Evolutionary conservation across 2,888 invertebrate genomes (phyloP).

Genomic region (Ptychoptera albimana): DNA sequence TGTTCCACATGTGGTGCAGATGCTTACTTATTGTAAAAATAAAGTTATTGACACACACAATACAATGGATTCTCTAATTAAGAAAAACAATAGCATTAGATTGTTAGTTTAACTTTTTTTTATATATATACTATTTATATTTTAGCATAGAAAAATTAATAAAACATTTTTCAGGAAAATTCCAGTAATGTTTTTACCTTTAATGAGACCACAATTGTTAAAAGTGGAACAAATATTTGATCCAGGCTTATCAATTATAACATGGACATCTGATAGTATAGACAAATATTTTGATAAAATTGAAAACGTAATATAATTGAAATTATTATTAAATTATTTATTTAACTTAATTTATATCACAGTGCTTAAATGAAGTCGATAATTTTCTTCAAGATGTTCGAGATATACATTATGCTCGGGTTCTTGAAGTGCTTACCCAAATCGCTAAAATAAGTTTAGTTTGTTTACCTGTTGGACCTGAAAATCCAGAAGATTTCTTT

Average conservation of each 20-base stretch:
- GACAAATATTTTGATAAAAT: conserved; percentile 34
- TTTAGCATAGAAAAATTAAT: too few relatives aligned
- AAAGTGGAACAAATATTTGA: conserved; percentile 54
- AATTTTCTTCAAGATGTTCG: conserved; percentile 33
- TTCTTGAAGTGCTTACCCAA: conserved; percentile 48
- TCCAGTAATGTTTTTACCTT: conserved; percentile 41
- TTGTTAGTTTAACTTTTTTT: conserved; percentile 16
- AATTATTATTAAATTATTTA: conserved; percentile 27
- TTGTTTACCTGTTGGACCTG: conserved; percentile 42
- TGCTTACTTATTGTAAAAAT: conserved; percentile 55
- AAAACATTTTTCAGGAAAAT: conserved; percentile 4
- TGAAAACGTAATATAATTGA: too few relatives aligned
- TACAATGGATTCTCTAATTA: conserved; percentile 41
- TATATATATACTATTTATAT: neutral
- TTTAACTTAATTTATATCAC: too few relatives aligned
- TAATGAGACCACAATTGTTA: conserved; percentile 49
- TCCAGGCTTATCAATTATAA: conserved; percentile 59
- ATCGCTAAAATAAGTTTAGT: conserved; percentile 46
- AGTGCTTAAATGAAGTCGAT: conserved; percentile 14
- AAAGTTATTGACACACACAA: conserved; percentile 47
- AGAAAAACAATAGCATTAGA: conserved; percentile 42
- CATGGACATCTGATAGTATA: conserved; percentile 62
- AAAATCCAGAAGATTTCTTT: conserved; percentile 44
- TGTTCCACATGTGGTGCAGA: conserved; percentile 60
- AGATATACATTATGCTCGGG: conserved; percentile 59